Base-by-base conservation (phyloP, 1,140 invertebrate species). In the Ericerus pela region DNA sequence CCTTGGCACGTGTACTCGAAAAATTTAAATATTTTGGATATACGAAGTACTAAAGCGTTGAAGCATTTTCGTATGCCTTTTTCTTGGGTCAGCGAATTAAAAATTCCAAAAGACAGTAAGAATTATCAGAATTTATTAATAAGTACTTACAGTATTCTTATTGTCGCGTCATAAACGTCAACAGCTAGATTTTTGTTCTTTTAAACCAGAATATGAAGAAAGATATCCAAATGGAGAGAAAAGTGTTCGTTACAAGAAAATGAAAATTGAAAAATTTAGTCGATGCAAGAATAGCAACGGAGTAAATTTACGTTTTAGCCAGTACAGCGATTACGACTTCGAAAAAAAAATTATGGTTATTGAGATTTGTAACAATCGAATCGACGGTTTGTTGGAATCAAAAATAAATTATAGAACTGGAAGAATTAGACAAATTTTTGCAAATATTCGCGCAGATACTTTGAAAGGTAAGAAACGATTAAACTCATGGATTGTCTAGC, bases 61-160 rank as follows among this genome's bases (percentile, higher is more conserved):
- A 85, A 86, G 65, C 82, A 84, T 69, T 69, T 91, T 20, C 84
- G 88, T 60, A 81, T 88, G 74, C 85, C 88, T 0, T 66, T 71
- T 11, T 83, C 84, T 29, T 93, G 88, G 81, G 81, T 86, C 4
- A 72, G 77, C 51, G 74, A 78, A 37, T 73, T 92, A 6, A 70
- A 78, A 51, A 76, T 93, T 20, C 70, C 77, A 1, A 69, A 74
- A 59, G 70, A 76, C 65, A 79, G 84, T 85, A 61, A 54, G 58
- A 22, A 16, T n/a, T n/a, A n/a, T n/a, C n/a, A n/a, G n/a, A n/a
- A n/a, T n/a, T n/a, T n/a, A n/a, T n/a, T n/a, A n/a, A n/a, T n/a
- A n/a, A n/a, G n/a, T n/a, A n/a, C n/a, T n/a, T n/a, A n/a, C n/a
- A n/a, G n/a, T n/a, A n/a, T n/a, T n/a, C n/a, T n/a, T n/a, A n/a